Base-by-base conservation (phyloP, 2,797 vertebrate species). In the Lacerta bilineata region DNA sequence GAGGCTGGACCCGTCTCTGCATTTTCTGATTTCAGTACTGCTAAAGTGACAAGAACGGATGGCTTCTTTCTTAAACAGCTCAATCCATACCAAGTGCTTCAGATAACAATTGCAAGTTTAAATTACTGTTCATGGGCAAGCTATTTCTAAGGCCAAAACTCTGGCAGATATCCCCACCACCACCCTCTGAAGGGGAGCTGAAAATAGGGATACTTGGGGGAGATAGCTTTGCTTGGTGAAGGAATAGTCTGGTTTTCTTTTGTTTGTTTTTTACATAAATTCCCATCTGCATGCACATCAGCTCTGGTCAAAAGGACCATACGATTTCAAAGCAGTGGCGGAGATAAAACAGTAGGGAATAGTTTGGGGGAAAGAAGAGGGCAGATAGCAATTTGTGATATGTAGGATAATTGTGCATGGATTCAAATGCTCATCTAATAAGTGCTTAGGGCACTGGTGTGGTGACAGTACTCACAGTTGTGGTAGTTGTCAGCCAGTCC, bases 1-100 rank as follows among this genome's bases (percentile, higher is more conserved):
- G 88, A 92, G 92, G 92, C 93, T 90, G 93, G 93, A 91, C 93
- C 91, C 94, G 15, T 1, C 55, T 41, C 4, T 20, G 18, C n/a
- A 23, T 71, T 83, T 83, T 55, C 8, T n/a, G 18, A 18, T 20
- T 23, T 59, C 50, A 80, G 33, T 33, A 27, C 78, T 59, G 18
- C 33, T 18, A 33, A 55, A 80, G 50, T 3, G 15, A 36, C 33
- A 59, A 43, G 23, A 76, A 78, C 11, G 13, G 10, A n/a, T 50
- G 80, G 74, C 6, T 83, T 76, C 75, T 75, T 89, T 89, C 87
- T 77, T 84, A 29, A 80, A 82, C 84, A 79, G 36, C 27, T 80
- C 50, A 84, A 89, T 90, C 71, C 18, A 20, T 20, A 61, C 88
- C 20, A 29, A 71, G 18, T 89, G 87, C 36, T 88, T 69, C 91